Evolutionary conservation across 2,113 vertebrate species (phyloP), one percentile per base, ranked within the genome.

Genomic region (Sapajus apella): DNA sequence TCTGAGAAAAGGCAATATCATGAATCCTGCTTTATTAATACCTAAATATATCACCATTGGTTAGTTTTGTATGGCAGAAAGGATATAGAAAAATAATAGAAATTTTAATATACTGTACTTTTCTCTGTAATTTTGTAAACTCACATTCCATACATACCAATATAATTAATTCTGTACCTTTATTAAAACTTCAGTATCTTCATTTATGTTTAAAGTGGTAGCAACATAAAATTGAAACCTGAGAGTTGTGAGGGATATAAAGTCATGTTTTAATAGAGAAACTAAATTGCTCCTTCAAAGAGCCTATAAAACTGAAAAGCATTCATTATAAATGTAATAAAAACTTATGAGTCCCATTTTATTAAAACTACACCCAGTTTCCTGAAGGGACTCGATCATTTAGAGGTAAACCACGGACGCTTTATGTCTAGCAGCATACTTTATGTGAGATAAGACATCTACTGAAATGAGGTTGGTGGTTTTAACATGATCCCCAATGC

Each of bases 271-370:
- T 98, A 99, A 98, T 98, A 97, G 96, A 98, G 97, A 97, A 98
- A 96, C 97, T 95, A 97, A 98, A 98, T 98, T 98, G 97, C 97
- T 98, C 73, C 96, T 97, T 98, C 95, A 77, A 98, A 98, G 97
- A 98, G 97, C 97, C 97, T 98, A 98, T 99, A 98, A 99, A 98
- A 98, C 72, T 95, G 92, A 98, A 98, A 98, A 98, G 79, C 97
- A 97, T 99, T 99, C 98, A 98, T 98, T 98, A 98, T 98, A 97
- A 98, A 98, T 98, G 98, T 97, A 98, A 98, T 99, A 98, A 99
- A 99, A 98, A 97, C 97, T 98, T 98, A 98, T 80, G 98, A 98
- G 97, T 98, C 91, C 93, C 89, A 94, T 98, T 99, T 99, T 98
- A 98, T 98, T 98, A 98, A 99, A 99, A 98, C 97, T 98, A 98